These are phyloP conservation scores for Pocota personata DNA, from an alignment of 2,888 invertebrate genomes.

Conservation along the genomic window DNA sequence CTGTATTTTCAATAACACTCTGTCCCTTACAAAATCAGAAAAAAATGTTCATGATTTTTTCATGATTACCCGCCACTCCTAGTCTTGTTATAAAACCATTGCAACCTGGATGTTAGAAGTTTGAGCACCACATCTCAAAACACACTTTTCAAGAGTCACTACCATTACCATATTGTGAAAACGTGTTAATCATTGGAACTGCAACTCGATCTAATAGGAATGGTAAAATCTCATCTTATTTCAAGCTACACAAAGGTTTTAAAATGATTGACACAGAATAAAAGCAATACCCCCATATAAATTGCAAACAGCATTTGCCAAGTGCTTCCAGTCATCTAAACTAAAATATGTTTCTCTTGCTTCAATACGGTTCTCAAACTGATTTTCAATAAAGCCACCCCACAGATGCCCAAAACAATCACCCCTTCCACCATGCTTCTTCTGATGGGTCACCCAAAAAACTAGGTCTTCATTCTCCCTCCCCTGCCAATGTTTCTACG, in stretches of 20 bases:
- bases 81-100: too few relatives aligned
- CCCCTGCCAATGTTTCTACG: conserved; percentile 15
- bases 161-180: too few relatives aligned
- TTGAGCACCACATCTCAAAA: not conserved
- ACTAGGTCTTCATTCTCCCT: conserved; percentile 27
- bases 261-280: not conserved
- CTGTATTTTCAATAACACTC: too few relatives aligned
- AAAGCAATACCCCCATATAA: conserved; percentile 13
- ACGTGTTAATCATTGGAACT: not conserved
- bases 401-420: conserved; percentile 33
- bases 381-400: conserved; percentile 46
- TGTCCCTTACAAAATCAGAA: too few relatives aligned
- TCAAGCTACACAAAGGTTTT: not conserved
- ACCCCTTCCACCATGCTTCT: not conserved
- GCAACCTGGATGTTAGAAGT: too few relatives aligned
- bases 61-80: too few relatives aligned
- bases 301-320: conserved; percentile 33
- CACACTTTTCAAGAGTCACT: too few relatives aligned
- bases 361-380: conserved; percentile 21
- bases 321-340: conserved; percentile 47
- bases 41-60: too few relatives aligned
- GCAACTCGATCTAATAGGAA: not conserved
- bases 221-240: not conserved
- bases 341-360: conserved; percentile 17
- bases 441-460: conserved; percentile 48